A percentile compares a stretch with the other conserved stretches of the same genome.
Conservation (phyloP, 2,888 invertebrate genomes). For the Campoplex nolae region DNA sequence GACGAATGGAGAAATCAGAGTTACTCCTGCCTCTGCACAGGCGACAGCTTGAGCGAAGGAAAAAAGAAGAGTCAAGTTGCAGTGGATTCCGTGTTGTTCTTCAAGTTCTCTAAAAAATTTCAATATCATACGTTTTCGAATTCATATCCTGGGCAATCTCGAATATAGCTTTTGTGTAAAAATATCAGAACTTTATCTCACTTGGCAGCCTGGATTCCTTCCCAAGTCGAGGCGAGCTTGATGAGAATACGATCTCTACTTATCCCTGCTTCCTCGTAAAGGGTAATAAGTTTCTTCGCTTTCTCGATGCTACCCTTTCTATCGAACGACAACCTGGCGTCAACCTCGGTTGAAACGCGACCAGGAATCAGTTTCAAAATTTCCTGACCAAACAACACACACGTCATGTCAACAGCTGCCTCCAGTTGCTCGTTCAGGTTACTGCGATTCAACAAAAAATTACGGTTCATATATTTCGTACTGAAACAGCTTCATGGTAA, state of each 20-base stretch:
- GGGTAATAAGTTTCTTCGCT: constrained; percentile 93
- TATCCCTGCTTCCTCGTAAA: constrained; percentile 96
- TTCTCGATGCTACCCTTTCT: constrained; percentile 96
- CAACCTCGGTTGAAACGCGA: constrained; percentile 98
- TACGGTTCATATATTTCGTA: not conserved
- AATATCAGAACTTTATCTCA: constrained; percentile 83
- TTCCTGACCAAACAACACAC: constrained; percentile 98
- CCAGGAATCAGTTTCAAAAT: constrained; percentile 99
- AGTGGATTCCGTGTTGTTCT: constrained; percentile 96
- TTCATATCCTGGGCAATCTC: not conserved
- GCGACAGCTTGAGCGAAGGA: constrained; percentile 98
- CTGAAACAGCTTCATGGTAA: not conserved
- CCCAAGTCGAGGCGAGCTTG: constrained; percentile 99
- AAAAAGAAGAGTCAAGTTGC: constrained; percentile 98
- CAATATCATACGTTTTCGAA: not conserved
- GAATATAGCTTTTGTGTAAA: not conserved
- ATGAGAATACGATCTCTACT: constrained; percentile 97
- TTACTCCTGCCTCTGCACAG: constrained; percentile 98
- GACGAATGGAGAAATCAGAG: constrained; percentile 99
- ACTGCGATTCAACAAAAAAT: constrained; percentile 82
- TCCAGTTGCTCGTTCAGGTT: constrained; percentile 90
- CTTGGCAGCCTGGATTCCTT: constrained; percentile 99
- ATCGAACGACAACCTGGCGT: constrained; percentile 98
- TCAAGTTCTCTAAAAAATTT: constrained; percentile 91
- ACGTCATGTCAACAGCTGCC: constrained; percentile 96